phyloP scores from a whole-genome alignment of 2,113 vertebrate genomes.

The Spea bombifrons region DNA sequence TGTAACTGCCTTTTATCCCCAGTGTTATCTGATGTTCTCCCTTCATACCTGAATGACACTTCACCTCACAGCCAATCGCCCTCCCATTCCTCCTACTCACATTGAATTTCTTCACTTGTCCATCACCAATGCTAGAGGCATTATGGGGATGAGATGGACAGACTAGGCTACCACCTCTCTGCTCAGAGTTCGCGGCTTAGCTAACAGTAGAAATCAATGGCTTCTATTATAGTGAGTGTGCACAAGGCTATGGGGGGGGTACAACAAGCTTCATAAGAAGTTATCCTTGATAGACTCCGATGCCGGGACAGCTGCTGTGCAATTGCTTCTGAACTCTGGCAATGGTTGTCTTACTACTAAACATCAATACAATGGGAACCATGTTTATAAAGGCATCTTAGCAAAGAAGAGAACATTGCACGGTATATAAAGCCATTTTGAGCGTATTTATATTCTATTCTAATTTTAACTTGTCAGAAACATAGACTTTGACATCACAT shows the following conservation, averaged over 20 bases:
- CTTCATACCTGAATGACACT: neutral
- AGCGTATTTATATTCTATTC: too few species aligned
- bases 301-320: neutral
- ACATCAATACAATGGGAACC: too few species aligned
- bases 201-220: conserved; percentile 36
- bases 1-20: neutral
- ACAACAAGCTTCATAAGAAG: conserved; percentile 6
- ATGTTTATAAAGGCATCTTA: too few species aligned
- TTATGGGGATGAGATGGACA: neutral
- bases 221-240: conserved; percentile 28
- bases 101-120: conserved; percentile 34
- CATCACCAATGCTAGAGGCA: conserved; percentile 15
- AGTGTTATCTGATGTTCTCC: neutral
- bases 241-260: neutral
- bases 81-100: conserved; percentile 39
- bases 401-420: too few species aligned
- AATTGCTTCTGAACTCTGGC: neutral
- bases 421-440: too few species aligned
- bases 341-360: neutral
- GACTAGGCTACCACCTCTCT: neutral
- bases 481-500: too few species aligned
- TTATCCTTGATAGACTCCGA: neutral
- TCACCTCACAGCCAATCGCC: conserved; percentile 7
- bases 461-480: too few species aligned
- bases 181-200: conserved; percentile 1